These are phyloP conservation scores for Pomatostomus ruficeps DNA, from an alignment of 2,113 vertebrate species.

Conservation along the genomic window DNA sequence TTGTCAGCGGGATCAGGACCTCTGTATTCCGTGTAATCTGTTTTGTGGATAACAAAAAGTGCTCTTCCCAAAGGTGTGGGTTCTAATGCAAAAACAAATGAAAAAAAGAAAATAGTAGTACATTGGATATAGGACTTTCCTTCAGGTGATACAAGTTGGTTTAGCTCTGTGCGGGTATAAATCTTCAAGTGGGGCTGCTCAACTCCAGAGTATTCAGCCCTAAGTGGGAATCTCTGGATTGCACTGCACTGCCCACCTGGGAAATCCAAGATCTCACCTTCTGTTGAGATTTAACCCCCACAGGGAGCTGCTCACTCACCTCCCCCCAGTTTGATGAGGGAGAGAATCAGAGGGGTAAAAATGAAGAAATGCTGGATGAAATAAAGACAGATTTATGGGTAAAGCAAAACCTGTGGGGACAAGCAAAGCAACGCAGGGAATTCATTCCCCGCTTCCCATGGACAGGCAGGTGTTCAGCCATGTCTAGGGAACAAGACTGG, in stretches of 20 bases:
- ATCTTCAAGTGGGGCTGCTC: neutral
- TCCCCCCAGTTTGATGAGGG: fast-evolving
- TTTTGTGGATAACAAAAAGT: neutral
- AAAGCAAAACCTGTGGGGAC: neutral
- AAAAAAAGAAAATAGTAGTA: too few relatives aligned
- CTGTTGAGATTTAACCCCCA: neutral
- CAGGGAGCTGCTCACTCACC: fast-evolving
- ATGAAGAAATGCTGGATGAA: neutral
- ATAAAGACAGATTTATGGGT: neutral
- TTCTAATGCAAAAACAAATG: neutral
- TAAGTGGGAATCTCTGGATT: neutral
- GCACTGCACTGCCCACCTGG: neutral
- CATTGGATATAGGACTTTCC: neutral
- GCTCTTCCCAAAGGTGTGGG: neutral
- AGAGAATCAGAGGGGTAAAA: neutral
- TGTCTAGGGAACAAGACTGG: neutral
- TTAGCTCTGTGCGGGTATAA: neutral
- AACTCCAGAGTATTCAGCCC: neutral
- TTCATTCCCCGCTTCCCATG: fast-evolving
- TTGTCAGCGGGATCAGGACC: neutral
- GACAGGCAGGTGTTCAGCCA: neutral
- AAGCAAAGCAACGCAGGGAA: neutral
- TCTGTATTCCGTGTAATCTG: neutral
- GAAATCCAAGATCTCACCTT: neutral
- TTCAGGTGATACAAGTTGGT: neutral